Conservation (phyloP, 2,113 vertebrate species). For the Falco punctatus region DNA sequence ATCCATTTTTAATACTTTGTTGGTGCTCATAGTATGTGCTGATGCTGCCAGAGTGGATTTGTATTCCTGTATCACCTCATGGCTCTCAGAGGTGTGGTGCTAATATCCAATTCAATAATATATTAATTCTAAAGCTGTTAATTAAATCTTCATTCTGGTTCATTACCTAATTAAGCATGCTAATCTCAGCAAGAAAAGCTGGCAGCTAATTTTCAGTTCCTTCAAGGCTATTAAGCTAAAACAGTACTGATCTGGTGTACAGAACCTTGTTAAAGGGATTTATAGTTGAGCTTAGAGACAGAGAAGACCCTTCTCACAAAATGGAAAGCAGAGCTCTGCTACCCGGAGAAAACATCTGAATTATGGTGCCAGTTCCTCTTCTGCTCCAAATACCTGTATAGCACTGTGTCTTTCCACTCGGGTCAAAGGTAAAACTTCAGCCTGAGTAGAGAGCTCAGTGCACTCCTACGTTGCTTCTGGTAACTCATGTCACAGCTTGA, state of each 20-base stretch:
- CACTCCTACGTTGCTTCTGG: not conserved
- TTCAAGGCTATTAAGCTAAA: not conserved
- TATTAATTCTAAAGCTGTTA: conserved; percentile 1
- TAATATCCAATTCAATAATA: not conserved
- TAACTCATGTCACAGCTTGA: not conserved
- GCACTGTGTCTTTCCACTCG: not conserved
- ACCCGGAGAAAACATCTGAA: not conserved
- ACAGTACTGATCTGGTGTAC: not conserved
- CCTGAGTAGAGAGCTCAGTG: not conserved
- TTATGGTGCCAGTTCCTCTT: not conserved
- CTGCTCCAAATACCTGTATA: not conserved
- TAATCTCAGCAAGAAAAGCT: not conserved
- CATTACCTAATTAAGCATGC: not conserved
- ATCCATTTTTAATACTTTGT: not conserved
- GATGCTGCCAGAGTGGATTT: not conserved
- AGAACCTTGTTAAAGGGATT: not conserved
- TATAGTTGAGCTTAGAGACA: not conserved
- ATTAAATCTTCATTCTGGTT: conserved; percentile 25
- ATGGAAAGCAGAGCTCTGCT: not conserved
- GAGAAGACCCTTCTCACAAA: not conserved
- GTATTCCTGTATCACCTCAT: not conserved
- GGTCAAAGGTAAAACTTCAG: too few species aligned
- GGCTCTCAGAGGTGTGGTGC: conserved; percentile 4
- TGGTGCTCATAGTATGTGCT: not conserved
- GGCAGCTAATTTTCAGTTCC: not conserved